Base-by-base conservation (phyloP, 2,797 vertebrate species). In the Huso huso region DNA sequence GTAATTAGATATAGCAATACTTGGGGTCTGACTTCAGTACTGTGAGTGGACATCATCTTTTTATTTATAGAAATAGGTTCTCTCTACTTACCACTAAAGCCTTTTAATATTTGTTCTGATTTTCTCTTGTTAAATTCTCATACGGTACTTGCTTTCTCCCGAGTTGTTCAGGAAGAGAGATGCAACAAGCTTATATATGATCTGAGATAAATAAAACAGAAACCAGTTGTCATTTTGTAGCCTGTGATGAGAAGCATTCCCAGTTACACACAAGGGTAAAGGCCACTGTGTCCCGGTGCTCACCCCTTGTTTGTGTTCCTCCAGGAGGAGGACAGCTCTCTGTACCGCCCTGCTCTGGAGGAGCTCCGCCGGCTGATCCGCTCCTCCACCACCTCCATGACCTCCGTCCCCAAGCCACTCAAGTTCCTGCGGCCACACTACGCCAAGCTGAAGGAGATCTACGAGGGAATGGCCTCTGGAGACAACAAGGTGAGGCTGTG, bases 351-450 rank as follows among this genome's bases (percentile, higher is more conserved):
- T 0, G 94, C 96, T 0, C 72, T 99, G 73, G 97, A 99, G 76
- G 97, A 99, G 75, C 84, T 99, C 62, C 90, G 97, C n/a, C 87
- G 94, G 70, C 94, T 83, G 73, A 99, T 99, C 68, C 94, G 97
- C 37, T 97, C 95, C 10, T 98, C 96, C 49, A 99, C 96, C 61
- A 99, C 96, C 13, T 99, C 96, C 66, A 99, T 99, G 97, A 99
- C 97, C n/a, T 99, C 97, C 0, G 97, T 99, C 58, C 96, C 97
- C 70, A 99, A 99, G 71, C 97, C 97, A 6, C 90, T 99, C 18
- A 99, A 99, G 79, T 99, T 99, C 75, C 81, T 99, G 61, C 91
- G 97, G 10, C 95, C 95, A 0, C 97, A 97, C 70, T 99, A 96
- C 8, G 88, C 86, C 72, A 98, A 97, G 72, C 89, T 99, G 73